Percentiles rank a stretch among this genome's conserved stretches.
Conservation (phyloP, 2,113 vertebrate species). For the Hydrolagus affinis region DNA sequence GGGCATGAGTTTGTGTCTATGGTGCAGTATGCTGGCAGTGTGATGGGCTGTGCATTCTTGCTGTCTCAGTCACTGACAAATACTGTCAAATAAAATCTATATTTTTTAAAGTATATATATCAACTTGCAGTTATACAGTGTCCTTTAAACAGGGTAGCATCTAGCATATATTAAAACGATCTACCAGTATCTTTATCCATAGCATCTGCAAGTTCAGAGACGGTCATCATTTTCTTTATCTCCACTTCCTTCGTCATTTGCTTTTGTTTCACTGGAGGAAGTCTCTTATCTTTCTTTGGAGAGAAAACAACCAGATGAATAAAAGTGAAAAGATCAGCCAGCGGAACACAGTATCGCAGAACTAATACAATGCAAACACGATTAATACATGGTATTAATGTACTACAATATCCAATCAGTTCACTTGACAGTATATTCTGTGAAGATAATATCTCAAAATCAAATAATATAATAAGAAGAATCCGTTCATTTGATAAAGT, state of each 20-base stretch:
- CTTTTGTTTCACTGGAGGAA: conserved; percentile 45
- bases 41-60: no score
- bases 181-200: conserved; percentile 72
- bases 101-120: background rate
- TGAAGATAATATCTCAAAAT: no score
- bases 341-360: background rate
- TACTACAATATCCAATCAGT: no score
- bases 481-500: no score
- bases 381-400: no score
- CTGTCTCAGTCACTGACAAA: no score
- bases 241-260: conserved; percentile 65
- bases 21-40: no score
- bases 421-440: no score
- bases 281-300: conserved; percentile 49
- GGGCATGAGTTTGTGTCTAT: no score
- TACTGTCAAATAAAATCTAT: background rate
- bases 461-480: no score
- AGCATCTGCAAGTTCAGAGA: conserved; percentile 60
- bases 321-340: background rate
- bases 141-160: background rate
- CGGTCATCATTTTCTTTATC: conserved; percentile 64
- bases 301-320: conserved; percentile 1
- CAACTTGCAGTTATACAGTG: no score
- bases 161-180: background rate
- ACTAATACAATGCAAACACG: no score